Conservation (phyloP, 2,888 invertebrate species). For the Orthosia cruda region DNA sequence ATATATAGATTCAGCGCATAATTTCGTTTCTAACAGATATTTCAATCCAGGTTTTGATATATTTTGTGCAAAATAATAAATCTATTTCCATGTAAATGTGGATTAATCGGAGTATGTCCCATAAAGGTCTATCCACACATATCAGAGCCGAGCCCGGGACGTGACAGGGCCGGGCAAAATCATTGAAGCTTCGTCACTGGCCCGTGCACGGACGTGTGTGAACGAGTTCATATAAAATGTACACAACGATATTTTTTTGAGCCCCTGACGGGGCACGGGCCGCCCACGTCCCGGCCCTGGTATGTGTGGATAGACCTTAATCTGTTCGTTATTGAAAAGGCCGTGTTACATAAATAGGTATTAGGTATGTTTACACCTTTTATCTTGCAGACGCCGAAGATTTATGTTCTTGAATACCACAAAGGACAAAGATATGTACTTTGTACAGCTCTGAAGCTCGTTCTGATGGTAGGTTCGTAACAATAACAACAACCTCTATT, state of each 20-base stretch:
- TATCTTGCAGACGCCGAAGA: conserved; percentile 31
- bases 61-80: conserved; percentile 14
- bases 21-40: not conserved
- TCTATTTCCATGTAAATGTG: not conserved
- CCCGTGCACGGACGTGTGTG: too few relatives aligned
- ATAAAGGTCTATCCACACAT: too few relatives aligned
- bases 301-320: too few relatives aligned
- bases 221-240: too few relatives aligned
- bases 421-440: conserved; percentile 39
- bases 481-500: conserved; percentile 70
- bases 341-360: conserved; percentile 14
- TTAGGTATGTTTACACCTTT: conserved; percentile 22
- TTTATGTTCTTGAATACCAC: conserved; percentile 41
- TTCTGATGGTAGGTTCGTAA: conserved; percentile 40
- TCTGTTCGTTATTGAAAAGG: conserved; percentile 29
- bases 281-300: too few relatives aligned
- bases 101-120: not conserved
- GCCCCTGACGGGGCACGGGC: too few relatives aligned
- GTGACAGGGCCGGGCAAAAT: too few relatives aligned
- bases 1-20: not conserved
- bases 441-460: conserved; percentile 25
- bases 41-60: not conserved
- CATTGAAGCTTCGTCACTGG: too few relatives aligned
- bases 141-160: too few relatives aligned
- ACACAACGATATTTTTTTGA: too few relatives aligned